Evolutionary conservation across 2,797 vertebrate species (phyloP).

Genomic region (Danio jaintianensis): DNA sequence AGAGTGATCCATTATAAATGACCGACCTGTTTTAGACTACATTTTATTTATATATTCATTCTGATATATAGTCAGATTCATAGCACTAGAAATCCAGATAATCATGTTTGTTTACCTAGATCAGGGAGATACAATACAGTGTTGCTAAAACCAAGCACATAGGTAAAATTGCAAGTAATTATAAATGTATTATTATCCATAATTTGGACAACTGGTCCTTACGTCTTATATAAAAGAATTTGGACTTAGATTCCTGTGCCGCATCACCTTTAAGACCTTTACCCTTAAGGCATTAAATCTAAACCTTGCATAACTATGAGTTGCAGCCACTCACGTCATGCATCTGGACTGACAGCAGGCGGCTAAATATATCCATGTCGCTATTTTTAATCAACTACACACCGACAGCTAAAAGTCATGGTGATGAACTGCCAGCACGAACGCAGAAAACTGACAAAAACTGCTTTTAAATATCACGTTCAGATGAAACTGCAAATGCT

Average conservation of each 20-base stretch:
- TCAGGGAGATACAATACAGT: neutral
- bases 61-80: neutral
- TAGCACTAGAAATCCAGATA: too few species aligned
- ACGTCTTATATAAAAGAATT: neutral
- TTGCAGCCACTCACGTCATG: neutral
- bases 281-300: neutral
- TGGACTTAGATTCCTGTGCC: neutral
- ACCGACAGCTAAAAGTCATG: neutral
- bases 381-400: neutral
- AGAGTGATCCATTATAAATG: too few species aligned
- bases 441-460: neutral
- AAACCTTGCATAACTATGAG: slow-evolving; percentile 10
- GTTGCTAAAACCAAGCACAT: neutral
- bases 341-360: neutral
- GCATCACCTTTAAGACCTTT: neutral
- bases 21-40: too few species aligned
- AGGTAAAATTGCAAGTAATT: neutral
- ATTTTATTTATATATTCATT: neutral
- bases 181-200: too few species aligned
- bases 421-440: neutral
- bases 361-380: slow-evolving; percentile 37
- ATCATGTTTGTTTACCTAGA: neutral
- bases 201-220: neutral
- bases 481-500: neutral
- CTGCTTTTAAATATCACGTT: neutral